Evolutionary conservation across 1,140 invertebrate genomes (phyloP).

Genomic region (Hestina assimilis): DNA sequence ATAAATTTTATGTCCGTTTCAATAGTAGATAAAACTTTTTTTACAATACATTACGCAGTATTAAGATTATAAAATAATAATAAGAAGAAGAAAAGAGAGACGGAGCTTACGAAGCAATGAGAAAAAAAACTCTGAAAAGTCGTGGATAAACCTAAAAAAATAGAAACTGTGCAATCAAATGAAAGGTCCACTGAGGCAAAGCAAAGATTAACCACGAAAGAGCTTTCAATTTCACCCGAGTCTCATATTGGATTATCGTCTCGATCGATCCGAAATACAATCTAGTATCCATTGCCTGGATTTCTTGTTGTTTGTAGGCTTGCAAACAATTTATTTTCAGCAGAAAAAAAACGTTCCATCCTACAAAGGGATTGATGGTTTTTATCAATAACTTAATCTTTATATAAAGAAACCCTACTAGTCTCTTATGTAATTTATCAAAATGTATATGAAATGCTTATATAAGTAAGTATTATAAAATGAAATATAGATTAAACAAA

Average conservation of each 20-base stretch:
- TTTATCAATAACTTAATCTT: too few species aligned
- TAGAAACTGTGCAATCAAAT: slow-evolving; percentile 7
- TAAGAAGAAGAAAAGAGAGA: too few species aligned
- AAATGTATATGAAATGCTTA: too few species aligned
- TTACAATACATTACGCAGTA: too few species aligned
- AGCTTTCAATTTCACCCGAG: slow-evolving; percentile 10
- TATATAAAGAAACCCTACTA: too few species aligned
- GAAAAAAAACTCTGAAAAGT: slow-evolving; percentile 5
- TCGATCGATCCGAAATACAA: slow-evolving; percentile 2
- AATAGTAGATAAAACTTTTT: too few species aligned
- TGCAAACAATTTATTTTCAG: background rate
- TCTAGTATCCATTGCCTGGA: slow-evolving; percentile 2
- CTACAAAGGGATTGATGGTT: too few species aligned
- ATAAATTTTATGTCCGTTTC: too few species aligned
- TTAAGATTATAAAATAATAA: too few species aligned
- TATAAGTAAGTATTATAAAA: too few species aligned
- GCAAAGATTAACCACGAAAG: slow-evolving; percentile 11
- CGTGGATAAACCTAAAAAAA: slow-evolving; percentile 10
- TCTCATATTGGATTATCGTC: slow-evolving; percentile 10
- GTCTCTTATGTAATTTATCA: too few species aligned
- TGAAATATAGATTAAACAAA: too few species aligned
- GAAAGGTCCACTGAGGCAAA: slow-evolving; percentile 1
- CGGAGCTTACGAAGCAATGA: background rate
- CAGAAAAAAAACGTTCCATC: background rate
- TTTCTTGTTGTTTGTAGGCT: background rate